These are phyloP conservation scores for Zophobas atratus DNA, from an alignment of 1,140 invertebrate species.

Conservation along the genomic window DNA sequence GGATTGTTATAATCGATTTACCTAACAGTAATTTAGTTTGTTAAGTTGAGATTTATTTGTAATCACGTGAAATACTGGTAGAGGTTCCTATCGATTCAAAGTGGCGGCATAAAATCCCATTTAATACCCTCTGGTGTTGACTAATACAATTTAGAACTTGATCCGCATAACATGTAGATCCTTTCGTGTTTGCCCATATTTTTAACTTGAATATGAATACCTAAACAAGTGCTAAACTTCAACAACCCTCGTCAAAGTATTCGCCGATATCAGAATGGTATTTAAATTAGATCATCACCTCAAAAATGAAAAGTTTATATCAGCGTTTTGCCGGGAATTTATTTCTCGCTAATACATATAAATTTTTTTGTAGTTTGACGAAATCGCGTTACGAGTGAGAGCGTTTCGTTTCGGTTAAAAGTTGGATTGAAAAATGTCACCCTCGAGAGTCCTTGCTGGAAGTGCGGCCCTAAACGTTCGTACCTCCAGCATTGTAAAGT, in stretches of 20 bases:
- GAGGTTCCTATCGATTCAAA: constrained; percentile 1
- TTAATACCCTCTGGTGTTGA: constrained; percentile 27
- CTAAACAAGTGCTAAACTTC: constrained; percentile 3
- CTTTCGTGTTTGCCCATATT: constrained; percentile 13
- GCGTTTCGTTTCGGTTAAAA: constrained; percentile 26
- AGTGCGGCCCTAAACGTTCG: constrained; percentile 30
- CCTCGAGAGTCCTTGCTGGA: constrained; percentile 24
- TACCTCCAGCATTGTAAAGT: constrained; percentile 38
- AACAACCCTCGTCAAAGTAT: background rate
- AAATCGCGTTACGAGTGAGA: constrained; percentile 17
- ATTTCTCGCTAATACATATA: constrained; percentile 38
- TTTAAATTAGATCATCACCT: background rate
- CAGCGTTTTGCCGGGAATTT: constrained; percentile 9
- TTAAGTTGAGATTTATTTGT: constrained; percentile 7
- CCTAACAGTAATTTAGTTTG: background rate
- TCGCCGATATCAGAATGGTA: background rate
- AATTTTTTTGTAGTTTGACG: constrained; percentile 42
- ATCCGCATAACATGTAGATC: constrained; percentile 12
- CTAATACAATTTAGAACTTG: constrained; percentile 24
- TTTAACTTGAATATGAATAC: constrained; percentile 3
- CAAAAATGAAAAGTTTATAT: background rate
- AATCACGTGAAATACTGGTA: background rate
- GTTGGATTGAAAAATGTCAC: constrained; percentile 43
- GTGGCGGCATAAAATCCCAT: constrained; percentile 6
- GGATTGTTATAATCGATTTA: too few species aligned